Evolutionary conservation across 2,113 vertebrate species (phyloP).

Genomic region (Sakesphorus luctuosus): DNA sequence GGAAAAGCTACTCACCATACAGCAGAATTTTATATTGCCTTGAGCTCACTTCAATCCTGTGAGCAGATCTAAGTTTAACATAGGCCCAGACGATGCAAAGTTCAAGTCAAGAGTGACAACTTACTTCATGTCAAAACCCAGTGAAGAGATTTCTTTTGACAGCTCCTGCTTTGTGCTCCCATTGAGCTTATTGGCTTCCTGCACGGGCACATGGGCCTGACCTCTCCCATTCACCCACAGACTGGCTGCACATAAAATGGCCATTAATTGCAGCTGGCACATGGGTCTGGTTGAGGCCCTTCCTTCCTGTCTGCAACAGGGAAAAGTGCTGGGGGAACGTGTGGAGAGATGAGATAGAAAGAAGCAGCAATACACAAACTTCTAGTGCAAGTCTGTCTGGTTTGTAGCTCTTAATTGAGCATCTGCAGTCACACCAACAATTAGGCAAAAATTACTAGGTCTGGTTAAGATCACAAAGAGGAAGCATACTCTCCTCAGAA

Average conservation of each 20-base stretch:
- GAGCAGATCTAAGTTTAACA: background rate
- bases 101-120: background rate
- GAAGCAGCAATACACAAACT: background rate
- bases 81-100: background rate
- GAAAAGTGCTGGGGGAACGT: background rate
- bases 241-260: background rate
- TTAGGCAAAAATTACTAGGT: background rate
- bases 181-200: background rate
- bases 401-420: background rate
- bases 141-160: background rate
- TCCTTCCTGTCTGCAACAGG: background rate
- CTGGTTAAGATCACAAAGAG: background rate
- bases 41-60: background rate
- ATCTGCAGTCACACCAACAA: background rate
- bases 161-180: constrained; percentile 1
- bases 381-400: background rate
- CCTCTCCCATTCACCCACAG: background rate
- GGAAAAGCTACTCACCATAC: background rate
- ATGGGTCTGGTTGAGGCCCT: background rate
- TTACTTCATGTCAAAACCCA: background rate
- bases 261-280: constrained; percentile 7
- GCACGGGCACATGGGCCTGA: background rate
- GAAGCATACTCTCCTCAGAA: background rate
- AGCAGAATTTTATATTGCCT: background rate
- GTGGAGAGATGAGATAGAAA: background rate